Evolutionary conservation across 2,888 invertebrate genomes (phyloP), one percentile per base, ranked within the genome.

Genomic region (Lasioglossum pauxillum): DNA sequence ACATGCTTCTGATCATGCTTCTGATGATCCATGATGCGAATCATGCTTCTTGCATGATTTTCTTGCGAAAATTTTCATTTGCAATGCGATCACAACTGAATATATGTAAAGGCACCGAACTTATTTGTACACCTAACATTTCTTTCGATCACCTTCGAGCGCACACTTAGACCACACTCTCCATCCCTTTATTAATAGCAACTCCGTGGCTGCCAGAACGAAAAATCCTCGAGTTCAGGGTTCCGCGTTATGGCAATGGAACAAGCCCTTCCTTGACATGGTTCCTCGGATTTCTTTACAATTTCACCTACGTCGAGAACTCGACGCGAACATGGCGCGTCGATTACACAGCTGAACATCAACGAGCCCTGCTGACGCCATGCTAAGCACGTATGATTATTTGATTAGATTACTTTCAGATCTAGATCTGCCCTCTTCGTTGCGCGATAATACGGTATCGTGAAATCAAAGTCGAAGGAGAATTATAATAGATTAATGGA

Each of bases 301-400:
- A 23, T 44, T 57, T 53, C 16, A 12, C 16, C 5, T 60, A 14
- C 1, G 75, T 75, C 78, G 57, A 75, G 16, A 16, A 16, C 8
- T 2, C 35, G 35, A 35, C 35, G 35, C 31, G 27, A 19, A 80
- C 27, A 73, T 27, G 76, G 75, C 67, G 53, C 80, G 75, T 67
- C 77, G 88, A 64, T 64, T 75, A 82, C 80, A 82, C 80, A 77
- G 84, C 71, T 82, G 82, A 84, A 78, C 78, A 84, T 82, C 64
- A 76, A 81, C 74, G 72, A 82, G 80, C 77, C 23, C 80, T 69
- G 72, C 49, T 83, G 85, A 88, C 80, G 82, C 83, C 76, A 67
- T 38, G 64, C 14, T 38, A n/a, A 75, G 67, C 75, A 82, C 46
- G 78, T 79, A 87, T 71, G 83, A 85, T 80, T 49, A 76, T 74